Evolutionary conservation across 2,113 vertebrate genomes (phyloP), one percentile per base, ranked within the genome.

Genomic region (Sialia sialis): DNA sequence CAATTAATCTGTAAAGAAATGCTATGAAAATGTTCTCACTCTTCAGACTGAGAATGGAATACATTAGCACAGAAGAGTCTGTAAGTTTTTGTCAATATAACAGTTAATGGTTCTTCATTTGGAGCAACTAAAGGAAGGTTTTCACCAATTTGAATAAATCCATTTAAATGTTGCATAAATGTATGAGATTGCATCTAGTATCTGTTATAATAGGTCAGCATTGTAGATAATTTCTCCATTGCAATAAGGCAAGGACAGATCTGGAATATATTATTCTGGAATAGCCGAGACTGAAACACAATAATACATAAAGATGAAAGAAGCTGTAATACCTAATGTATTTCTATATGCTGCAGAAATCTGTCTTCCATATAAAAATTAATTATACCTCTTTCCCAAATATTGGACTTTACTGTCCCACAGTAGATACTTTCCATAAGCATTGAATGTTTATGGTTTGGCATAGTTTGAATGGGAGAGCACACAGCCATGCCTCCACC

Each of bases 1-100:
- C 86, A 94, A 92, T 96, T 97, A 95, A 96, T 94, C 86, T 89
- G 70, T 19, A 48, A 86, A 89, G 64, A 88, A 91, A 86, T n/a
- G 16, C 27, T 80, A 16, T 77, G 84, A 80, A 91, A 95, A 62
- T 92, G 66, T 87, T 93, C 91, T 82, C 49, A 66, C 29, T 51
- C 69, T 75, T 43, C 0, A 4, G 72, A 89, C 67, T 83, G 70
- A 76, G 56, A 79, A 41, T 36, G 30, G 75, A 95, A 94, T 92
- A 62, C 68, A 93, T 95, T 92, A 96, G 25, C 46, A 18, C 36
- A 81, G 41, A 93, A 79, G 25, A 84, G 54, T 77, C 51, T 59
- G 7, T 94, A 90, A 84, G 26, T 75, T 96, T 95, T 81, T 96
- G 84, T 91, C 78, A 91, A 76, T 90, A 75, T 59, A 89, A 62